Base-by-base conservation (phyloP, 2,113 vertebrate species). In the Notothenia coriiceps region DNA sequence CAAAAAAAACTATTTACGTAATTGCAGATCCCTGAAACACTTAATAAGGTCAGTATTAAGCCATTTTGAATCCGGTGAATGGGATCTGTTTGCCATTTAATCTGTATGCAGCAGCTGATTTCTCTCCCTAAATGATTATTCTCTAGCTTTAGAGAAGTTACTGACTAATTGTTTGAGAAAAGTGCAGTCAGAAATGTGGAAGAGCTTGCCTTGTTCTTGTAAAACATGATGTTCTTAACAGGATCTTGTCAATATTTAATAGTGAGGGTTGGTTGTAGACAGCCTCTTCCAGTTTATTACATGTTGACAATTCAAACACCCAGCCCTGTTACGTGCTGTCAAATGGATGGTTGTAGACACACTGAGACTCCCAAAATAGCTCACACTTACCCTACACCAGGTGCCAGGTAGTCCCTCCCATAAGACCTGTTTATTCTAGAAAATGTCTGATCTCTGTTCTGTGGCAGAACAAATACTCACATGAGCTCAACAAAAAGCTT, bases 361-460 rank as follows among this genome's bases (percentile, higher is more conserved):
- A 51, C 11, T 61, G 13, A 3, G 47, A 52, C 61, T 86, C 83
- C 73, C 5, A 80, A 80, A 86, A 88, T 79, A 89, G 75, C 76
- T 77, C 49, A 14, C 70, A 44, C 52, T 52, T 40, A 12, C 7
- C 47, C 54, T 9, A 14, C 9, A 14, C 74, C 74, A 67, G 74
- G 72, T 78, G 68, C 46, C 68, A 87, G 74, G 68, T 87, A 62
- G 83, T 70, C 88, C 80, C 80, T 70, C 88, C 80, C 80, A 70
- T 9, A 25, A 74, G 74, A 40, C 62, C 25, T 29, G 50, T 59
- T 66, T 89, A 52, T 78, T 70, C 40, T 50, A 12, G 47, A 67
- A 74, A 74, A 25, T 13, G 25, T 77, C 56, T 76, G 74, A 70
- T 76, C 66, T 74, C 33, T 79, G 47, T 74, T 82, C 47, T 72